Evolutionary conservation across 2,888 invertebrate genomes (phyloP), one percentile per base, ranked within the genome.

Genomic region (Peribatodes rhomboidaria): DNA sequence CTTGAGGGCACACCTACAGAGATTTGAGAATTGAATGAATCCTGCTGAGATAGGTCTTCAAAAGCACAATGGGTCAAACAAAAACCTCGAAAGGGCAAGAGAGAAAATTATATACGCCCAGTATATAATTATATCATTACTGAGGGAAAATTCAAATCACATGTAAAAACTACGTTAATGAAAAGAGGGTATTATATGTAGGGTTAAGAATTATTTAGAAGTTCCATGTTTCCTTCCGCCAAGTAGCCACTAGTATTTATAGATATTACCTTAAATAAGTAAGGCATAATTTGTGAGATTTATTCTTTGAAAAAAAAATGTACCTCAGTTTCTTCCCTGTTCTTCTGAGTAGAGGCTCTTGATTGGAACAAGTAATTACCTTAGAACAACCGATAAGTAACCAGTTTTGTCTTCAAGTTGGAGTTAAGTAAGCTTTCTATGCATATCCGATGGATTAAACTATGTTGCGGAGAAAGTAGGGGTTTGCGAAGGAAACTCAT

Each of bases 361-460:
- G 60, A 54, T 18, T 50, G n/a, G n/a, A n/a, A 53, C 68, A 56
- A n/a, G 61, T 54, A 60, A 61, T 55, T 61, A 65, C 47, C 37
- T 27, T 54, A 41, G 50, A 68, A 47, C 37, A 49, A 50, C 49
- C 35, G 62, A 62, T 52, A 49, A 37, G 50, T 42, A 50, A 57
- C 62, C 35, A 22, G 63, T 63, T 58, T 14, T 31, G 65, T 70
- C 61, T 72, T 58, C 50, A 18, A 67, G 65, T 18, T 41, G 8
- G 35, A 50, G 50, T 14, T 14, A 50, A 42, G 58, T 14, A n/a
- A 70, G 76, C 75, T 79, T 80, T 80, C 79, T 80, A 75, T 68
- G 55, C 68, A 61, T 61, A 62, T 60, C 66, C 60, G 60, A 70
- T 67, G 64, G 70, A 67, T 70, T 22, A 52, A 37, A 49, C 53